Evolutionary conservation across 2,888 invertebrate genomes (phyloP), one percentile per base, ranked within the genome.

Genomic region (Amblyjoppa fuscipennis): DNA sequence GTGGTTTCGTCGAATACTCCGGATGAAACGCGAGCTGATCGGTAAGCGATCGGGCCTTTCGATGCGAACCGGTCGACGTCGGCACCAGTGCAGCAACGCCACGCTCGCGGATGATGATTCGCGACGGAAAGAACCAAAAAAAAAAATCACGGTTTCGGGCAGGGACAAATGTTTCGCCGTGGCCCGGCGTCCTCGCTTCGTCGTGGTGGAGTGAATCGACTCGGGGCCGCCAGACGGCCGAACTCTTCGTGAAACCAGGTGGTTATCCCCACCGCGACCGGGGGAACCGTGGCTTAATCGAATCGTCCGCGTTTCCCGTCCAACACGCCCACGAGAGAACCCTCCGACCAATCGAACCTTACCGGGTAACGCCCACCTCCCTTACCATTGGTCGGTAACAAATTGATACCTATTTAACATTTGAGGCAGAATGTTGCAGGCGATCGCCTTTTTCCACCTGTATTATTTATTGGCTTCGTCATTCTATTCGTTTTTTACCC

Each of bases 351-450:
- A 88, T 88, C 81, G 51, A 20, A 49, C 68, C 71, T 70, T 53
- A n/a, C 38, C 76, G 11, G 45, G 59, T 59, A 70, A 89, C 92
- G 90, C 91, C 92, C 75, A 86, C 85, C 51, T 3, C 5, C 5
- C n/a, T 74, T 68, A 80, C 81, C 85, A 92, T 92, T 92, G 92
- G 92, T 88, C 74, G 53, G 45, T 81, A 49, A 80, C 92, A 93
- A 93, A 94, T 94, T 94, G 93, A 93, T 94, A 93, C 93, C 93
- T 93, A 92, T 93, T 94, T 93, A 93, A 93, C 93, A 93, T 93
- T 93, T 92, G 92, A 93, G 93, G 93, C 91, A 91, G 92, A 93
- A 93, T 92, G 93, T 92, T 92, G 91, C 92, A 91, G 91, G 92
- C 92, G 93, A 93, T 93, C 93, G 92, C 90, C 92, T 93, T 92